Conservation (phyloP, 1,140 invertebrate genomes). For the Pygmarrhopalites habei region DNA sequence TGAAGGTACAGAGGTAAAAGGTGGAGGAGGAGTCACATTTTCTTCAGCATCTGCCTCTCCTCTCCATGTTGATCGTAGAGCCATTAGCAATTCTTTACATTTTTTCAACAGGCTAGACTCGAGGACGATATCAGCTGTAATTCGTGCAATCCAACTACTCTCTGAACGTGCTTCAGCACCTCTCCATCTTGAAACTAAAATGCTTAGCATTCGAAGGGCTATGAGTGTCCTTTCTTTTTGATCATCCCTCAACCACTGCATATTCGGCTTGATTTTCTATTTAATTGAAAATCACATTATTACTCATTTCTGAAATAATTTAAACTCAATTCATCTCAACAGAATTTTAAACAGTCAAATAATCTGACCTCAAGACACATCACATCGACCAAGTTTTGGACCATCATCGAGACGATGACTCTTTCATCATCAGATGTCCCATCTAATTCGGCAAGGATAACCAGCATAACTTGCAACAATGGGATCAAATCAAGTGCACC, state of each 20-base stretch:
- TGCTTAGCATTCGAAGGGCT: slow-evolving; percentile 35
- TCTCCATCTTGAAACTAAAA: slow-evolving; percentile 33
- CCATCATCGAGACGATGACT: slow-evolving; percentile 27
- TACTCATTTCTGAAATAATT: too few relatives aligned
- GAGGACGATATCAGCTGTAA: slow-evolving; percentile 30
- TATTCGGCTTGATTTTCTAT: slow-evolving; percentile 19
- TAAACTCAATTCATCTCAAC: too few relatives aligned
- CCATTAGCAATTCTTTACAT: slow-evolving; percentile 33
- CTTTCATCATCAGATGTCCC: slow-evolving; percentile 30
- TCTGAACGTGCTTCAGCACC: slow-evolving; percentile 27
- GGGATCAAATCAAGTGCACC: slow-evolving; percentile 79
- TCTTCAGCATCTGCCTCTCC: slow-evolving; percentile 23
- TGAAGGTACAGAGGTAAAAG: not conserved
- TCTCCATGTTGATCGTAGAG: slow-evolving; percentile 36
- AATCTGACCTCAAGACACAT: slow-evolving; percentile 28
- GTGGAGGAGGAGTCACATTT: slow-evolving; percentile 41
- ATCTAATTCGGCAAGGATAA: slow-evolving; percentile 71
- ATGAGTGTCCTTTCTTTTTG: slow-evolving; percentile 33
- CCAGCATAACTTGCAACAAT: slow-evolving; percentile 77
- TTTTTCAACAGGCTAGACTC: slow-evolving; percentile 24
- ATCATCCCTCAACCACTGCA: slow-evolving; percentile 30
- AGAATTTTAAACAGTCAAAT: too few relatives aligned
- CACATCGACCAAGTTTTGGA: slow-evolving; percentile 20
- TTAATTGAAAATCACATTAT: too few relatives aligned
- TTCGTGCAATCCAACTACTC: slow-evolving; percentile 36